Evolutionary conservation across 2,113 vertebrate genomes (phyloP).

Genomic region (Nyctereutes procyonoides): DNA sequence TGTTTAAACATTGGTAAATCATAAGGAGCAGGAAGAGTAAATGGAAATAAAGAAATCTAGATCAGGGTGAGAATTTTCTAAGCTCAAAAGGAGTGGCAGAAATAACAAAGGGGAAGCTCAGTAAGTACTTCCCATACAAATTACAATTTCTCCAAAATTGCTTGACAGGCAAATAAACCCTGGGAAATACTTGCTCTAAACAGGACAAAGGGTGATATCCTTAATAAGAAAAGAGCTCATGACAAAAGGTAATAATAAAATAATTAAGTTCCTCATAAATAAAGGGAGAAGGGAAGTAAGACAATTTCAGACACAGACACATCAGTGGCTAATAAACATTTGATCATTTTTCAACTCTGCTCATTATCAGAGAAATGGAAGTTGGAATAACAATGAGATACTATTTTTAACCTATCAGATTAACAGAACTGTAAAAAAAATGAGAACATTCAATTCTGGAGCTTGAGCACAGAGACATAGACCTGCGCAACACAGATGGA

Average conservation of each 20-base stretch:
- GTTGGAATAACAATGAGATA: conserved; percentile 12
- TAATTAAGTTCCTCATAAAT: conserved; percentile 33
- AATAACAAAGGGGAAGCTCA: not conserved
- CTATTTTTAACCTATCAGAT: conserved; percentile 54
- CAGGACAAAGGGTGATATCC: not conserved
- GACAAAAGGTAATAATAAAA: conserved; percentile 10
- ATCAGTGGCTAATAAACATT: conserved; percentile 40
- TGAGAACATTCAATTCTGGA: not conserved
- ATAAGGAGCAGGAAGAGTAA: not conserved
- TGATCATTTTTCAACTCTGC: conserved; percentile 34
- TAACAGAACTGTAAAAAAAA: not conserved
- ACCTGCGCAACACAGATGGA: not conserved
- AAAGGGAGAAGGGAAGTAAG: not conserved
- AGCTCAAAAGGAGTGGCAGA: not conserved
- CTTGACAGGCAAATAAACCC: not conserved
- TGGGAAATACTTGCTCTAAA: not conserved
- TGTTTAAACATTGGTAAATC: not conserved
- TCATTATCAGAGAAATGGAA: conserved; percentile 46
- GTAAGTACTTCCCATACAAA: not conserved
- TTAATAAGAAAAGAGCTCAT: not conserved
- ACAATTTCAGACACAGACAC: not conserved
- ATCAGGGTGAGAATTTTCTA: not conserved
- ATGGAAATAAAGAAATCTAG: not conserved
- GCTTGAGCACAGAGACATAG: not conserved
- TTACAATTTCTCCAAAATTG: conserved; percentile 38